Base-by-base conservation (phyloP, 2,888 invertebrate genomes). In the Polyploca ridens region DNA sequence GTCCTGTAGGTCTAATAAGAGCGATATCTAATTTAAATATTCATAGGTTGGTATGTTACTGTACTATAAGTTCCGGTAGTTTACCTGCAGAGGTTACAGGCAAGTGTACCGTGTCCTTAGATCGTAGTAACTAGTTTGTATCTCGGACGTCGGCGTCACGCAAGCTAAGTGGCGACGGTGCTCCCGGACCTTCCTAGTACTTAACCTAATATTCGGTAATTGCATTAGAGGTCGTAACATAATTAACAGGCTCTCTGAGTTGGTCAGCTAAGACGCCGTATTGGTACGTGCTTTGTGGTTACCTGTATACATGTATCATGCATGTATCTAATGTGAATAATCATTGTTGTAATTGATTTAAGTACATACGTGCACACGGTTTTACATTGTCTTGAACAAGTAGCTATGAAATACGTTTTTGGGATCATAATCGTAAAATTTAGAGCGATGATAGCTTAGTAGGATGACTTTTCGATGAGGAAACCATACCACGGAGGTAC, bases 141-240 rank as follows among this genome's bases (percentile, higher is more conserved):
- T 87, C 54, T 41, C 19, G 61, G 41, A 61, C 41, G 61, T 61
- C 54, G 82, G 82, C 74, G 81, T 71, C 68, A 78, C 74, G 77
- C 73, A 74, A 80, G 79, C 88, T 92, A 88, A 91, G 93, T 92
- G 92, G 90, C 27, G 19, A 85, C 82, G 82, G 81, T 74, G 83
- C 77, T 75, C 75, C 74, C 69, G 78, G 85, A 75, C 83, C 85
- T 84, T 75, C 84, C 79, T 82, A 90, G 89, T 90, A 91, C 89
- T 89, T 93, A 93, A 93, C 91, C 91, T 91, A 93, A 93, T 93
- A 91, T 90, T 90, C 86, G 82, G 84, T 92, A 89, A 94, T 93
- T 90, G 89, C 86, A 87, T 93, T 90, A 89, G 78, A 77, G 82
- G 82, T 88, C 87, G 83, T 85, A 85, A 89, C 87, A 88, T 87